These are phyloP conservation scores for Chelon auratus DNA, from an alignment of 2,797 vertebrate genomes.

Conservation along the genomic window DNA sequence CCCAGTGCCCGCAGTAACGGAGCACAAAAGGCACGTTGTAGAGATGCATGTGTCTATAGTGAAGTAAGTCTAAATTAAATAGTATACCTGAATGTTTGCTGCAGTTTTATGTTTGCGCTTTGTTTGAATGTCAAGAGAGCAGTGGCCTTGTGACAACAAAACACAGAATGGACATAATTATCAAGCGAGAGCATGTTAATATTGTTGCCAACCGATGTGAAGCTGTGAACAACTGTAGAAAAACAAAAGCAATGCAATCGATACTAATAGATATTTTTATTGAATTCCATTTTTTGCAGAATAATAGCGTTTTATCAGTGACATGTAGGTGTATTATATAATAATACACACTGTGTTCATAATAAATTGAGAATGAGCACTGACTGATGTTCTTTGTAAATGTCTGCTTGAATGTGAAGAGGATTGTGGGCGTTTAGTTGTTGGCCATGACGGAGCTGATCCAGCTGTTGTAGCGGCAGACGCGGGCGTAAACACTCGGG, in stretches of 20 bases:
- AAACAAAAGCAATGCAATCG: conserved; percentile 14
- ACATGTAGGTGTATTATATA: conserved; percentile 17
- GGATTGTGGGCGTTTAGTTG: conserved; percentile 54
- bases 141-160: conserved; percentile 4
- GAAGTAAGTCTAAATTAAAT: conserved; percentile 10
- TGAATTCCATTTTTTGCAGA: conserved; percentile 19
- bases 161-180: conserved; percentile 2
- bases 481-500: conserved; percentile 75
- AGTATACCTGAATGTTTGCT: conserved; percentile 14
- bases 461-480: conserved; percentile 79
- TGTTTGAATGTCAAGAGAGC: conserved; percentile 16
- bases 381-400: neutral
- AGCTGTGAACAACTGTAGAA: conserved; percentile 22
- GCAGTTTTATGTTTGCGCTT: conserved; percentile 1
- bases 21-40: conserved; percentile 39
- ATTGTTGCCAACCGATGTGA: conserved; percentile 19
- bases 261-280: conserved; percentile 38
- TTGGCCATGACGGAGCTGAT: conserved; percentile 65
- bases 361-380: conserved; percentile 41
- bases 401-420: neutral
- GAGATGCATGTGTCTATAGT: conserved; percentile 47
- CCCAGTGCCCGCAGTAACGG: conserved; percentile 25
- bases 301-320: conserved; percentile 24
- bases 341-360: neutral
- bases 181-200: conserved; percentile 31